These are phyloP conservation scores for Pyrochroa serraticornis DNA, from an alignment of 2,888 invertebrate genomes.

Conservation along the genomic window DNA sequence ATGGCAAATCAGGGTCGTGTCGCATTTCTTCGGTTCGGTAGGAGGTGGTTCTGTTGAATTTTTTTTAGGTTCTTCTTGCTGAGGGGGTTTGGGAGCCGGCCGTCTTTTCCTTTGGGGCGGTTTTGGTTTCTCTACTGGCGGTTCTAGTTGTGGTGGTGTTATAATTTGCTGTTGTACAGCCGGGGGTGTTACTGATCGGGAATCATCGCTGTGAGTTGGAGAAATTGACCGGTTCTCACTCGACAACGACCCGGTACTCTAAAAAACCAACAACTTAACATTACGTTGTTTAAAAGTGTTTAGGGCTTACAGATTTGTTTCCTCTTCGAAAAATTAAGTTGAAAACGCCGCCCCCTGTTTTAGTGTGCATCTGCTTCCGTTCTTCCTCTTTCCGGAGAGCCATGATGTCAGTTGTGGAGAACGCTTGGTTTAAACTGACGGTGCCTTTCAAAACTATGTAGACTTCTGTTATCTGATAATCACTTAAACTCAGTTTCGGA, in stretches of 20 bases:
- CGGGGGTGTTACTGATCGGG: conserved; percentile 57
- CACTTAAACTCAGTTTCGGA: conserved; percentile 64
- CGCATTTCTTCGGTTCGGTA: conserved; percentile 37
- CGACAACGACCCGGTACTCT: conserved; percentile 57
- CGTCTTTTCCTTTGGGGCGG: conserved; percentile 63
- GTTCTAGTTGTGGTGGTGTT: conserved; percentile 48
- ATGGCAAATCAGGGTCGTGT: conserved; percentile 63
- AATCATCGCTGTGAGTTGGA: conserved; percentile 67
- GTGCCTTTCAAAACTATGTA: conserved; percentile 64
- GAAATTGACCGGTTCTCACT: conserved; percentile 60
- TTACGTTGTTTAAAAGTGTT: background rate
- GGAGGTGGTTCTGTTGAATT: conserved; percentile 34
- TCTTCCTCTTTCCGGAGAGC: conserved; percentile 65
- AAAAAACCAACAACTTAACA: conserved; percentile 1
- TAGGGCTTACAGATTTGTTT: conserved; percentile 51
- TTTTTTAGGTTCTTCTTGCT: conserved; percentile 23
- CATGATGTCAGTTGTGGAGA: conserved; percentile 61
- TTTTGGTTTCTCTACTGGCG: conserved; percentile 56
- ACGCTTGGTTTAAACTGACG: conserved; percentile 58
- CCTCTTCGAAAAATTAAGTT: conserved; percentile 61
- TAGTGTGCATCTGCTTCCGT: conserved; percentile 61
- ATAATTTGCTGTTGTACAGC: conserved; percentile 46
- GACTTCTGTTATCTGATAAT: conserved; percentile 71
- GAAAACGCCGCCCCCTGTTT: conserved; percentile 60
- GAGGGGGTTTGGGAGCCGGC: conserved; percentile 66